phyloP scores from a whole-genome alignment of 2,113 vertebrate genomes.

The Gopherus flavomarginatus region DNA sequence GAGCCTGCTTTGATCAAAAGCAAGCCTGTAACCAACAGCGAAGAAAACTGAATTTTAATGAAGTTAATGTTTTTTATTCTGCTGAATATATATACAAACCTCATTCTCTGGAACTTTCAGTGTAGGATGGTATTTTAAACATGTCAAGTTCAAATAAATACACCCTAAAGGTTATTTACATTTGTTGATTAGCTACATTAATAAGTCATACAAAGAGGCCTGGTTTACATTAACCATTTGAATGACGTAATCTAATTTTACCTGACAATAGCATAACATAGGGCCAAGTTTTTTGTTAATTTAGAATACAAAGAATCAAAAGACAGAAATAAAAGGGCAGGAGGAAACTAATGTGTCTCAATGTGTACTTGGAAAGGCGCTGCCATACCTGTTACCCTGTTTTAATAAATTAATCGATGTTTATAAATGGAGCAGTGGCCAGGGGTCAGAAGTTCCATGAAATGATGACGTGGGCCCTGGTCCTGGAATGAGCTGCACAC shows the following conservation, averaged over 20 bases:
- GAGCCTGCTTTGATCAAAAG: not conserved
- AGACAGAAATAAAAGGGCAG: not conserved
- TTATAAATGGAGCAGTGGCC: not conserved
- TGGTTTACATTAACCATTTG: not conserved
- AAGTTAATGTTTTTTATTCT: not conserved
- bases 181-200: not conserved
- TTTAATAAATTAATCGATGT: not conserved
- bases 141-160: not conserved
- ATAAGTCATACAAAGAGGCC: not conserved
- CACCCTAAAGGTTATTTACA: not conserved
- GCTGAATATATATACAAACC: not conserved
- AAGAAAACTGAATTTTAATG: not conserved
- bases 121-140: not conserved
- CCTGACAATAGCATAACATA: not conserved
- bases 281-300: not conserved
- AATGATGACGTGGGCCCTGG: not conserved
- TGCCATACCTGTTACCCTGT: not conserved
- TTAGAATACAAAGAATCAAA: not conserved
- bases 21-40: rapidly evolving
- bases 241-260: not conserved
- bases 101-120: not conserved
- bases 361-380: not conserved
- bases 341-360: not conserved
- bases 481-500: not conserved
- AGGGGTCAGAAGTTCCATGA: not conserved